phyloP scores from a whole-genome alignment of 1,140 invertebrate species.

The Ganaspis sp. region DNA sequence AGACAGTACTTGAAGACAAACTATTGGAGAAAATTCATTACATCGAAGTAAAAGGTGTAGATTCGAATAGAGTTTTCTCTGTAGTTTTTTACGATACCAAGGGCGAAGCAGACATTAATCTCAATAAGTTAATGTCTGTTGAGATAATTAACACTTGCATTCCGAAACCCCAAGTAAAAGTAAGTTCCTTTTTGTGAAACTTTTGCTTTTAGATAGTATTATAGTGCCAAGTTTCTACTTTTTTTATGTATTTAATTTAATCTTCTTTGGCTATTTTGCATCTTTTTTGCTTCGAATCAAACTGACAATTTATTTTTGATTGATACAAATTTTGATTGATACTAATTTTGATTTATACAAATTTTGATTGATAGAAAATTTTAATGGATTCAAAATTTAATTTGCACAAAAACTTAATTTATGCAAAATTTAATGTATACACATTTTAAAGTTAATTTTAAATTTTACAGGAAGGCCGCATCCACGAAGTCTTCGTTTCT shows the following conservation, averaged over 20 bases:
- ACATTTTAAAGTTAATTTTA: constrained; percentile 6
- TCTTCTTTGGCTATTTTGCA: too few relatives aligned
- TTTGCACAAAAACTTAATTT: not conserved
- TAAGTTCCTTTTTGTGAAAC: too few relatives aligned
- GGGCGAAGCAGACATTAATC: constrained; percentile 56
- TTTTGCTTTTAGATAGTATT: too few relatives aligned
- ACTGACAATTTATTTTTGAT: too few relatives aligned
- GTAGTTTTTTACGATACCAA: constrained; percentile 56
- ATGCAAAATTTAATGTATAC: not conserved
- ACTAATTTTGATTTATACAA: too few relatives aligned
- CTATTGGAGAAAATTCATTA: constrained; percentile 51
- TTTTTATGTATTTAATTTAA: too few relatives aligned
- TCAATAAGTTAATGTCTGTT: constrained; percentile 62
- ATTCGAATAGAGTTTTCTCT: constrained; percentile 37
- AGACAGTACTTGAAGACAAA: constrained; percentile 52
- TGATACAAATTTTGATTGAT: not conserved
- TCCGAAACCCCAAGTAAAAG: constrained; percentile 36
- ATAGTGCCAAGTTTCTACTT: too few relatives aligned
- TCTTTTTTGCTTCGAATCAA: too few relatives aligned
- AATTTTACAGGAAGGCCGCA: constrained; percentile 57
- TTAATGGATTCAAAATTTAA: too few relatives aligned
- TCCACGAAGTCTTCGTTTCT: constrained; percentile 71
- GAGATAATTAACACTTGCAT: constrained; percentile 52
- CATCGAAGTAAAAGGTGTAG: constrained; percentile 41
- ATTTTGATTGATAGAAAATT: too few relatives aligned